Conservation (phyloP, 2,797 vertebrate genomes). For the Vespertilio murinus region DNA sequence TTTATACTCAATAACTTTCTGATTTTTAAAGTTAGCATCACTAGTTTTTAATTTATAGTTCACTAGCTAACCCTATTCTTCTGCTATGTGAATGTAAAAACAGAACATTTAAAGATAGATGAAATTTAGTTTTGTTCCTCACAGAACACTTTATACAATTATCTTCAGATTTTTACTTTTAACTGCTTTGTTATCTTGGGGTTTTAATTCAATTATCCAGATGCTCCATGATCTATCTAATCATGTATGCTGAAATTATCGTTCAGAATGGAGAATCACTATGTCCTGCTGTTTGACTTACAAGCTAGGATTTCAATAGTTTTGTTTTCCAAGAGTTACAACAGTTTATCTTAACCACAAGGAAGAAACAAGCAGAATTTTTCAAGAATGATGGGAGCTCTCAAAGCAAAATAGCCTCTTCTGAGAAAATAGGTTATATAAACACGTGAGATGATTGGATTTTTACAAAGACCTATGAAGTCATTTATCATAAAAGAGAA, state of each 20-base stretch:
- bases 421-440: slow-evolving; percentile 48
- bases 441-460: slow-evolving; percentile 52
- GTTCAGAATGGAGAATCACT: not conserved
- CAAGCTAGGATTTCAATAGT: not conserved
- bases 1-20: not conserved
- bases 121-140: not conserved
- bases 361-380: slow-evolving; percentile 1
- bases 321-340: slow-evolving; percentile 20
- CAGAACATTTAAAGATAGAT: not conserved
- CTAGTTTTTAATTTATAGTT: slow-evolving; percentile 15
- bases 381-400: slow-evolving; percentile 37
- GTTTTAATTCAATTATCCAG: not conserved
- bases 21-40: not conserved
- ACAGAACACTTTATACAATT: not conserved
- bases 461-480: slow-evolving; percentile 46
- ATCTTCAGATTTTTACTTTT: not conserved
- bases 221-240: not conserved
- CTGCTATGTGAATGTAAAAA: not conserved
- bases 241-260: not conserved
- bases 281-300: not conserved
- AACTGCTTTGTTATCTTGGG: not conserved
- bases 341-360: slow-evolving; percentile 17
- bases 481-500: slow-evolving; percentile 32
- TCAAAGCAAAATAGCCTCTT: slow-evolving; percentile 54
- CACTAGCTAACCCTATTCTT: not conserved